Percentiles rank a stretch among this genome's conserved stretches.
Conservation (phyloP, 1,140 invertebrate species). For the Papilio polytes region DNA sequence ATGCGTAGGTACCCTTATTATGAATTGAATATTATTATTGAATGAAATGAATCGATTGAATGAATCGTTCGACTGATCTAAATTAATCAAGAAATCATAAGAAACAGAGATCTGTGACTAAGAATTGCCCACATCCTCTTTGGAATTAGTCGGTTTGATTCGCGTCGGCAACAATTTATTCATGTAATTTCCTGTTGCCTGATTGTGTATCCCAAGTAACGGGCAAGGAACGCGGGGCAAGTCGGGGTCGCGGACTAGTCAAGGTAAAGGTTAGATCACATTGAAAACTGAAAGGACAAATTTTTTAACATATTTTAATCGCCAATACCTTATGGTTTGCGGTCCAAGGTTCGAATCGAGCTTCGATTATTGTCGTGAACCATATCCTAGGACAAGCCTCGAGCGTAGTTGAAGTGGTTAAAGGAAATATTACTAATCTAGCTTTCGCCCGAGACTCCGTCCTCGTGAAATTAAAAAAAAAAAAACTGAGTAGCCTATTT, state of each 20-base stretch:
- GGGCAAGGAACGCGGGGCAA: conserved; percentile 17
- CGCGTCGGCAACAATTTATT: conserved; percentile 44
- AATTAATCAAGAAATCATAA: conserved; percentile 34
- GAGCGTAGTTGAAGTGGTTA: too few relatives aligned
- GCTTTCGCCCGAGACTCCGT: too few relatives aligned
- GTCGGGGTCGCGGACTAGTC: conserved; percentile 33
- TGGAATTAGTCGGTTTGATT: conserved; percentile 38
- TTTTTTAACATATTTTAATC: not conserved
- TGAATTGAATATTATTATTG: too few relatives aligned
- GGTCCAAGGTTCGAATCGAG: too few relatives aligned
- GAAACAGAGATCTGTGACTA: conserved; percentile 34
- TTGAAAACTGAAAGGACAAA: not conserved
- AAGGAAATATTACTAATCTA: too few relatives aligned
- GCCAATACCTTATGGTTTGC: too few relatives aligned
- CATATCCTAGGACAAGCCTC: too few relatives aligned
- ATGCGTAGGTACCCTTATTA: too few relatives aligned
- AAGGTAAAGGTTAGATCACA: conserved; percentile 14
- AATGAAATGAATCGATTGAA: not conserved
- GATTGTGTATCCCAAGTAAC: conserved; percentile 32
- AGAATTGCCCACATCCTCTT: conserved; percentile 31
- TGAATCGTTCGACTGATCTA: not conserved
- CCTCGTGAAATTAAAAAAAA: too few relatives aligned
- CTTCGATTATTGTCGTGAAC: too few relatives aligned
- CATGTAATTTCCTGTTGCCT: conserved; percentile 43
- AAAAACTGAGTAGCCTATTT: too few relatives aligned